These are phyloP conservation scores for Drosophila nr. perissopoda DNA, from an alignment of 2,888 invertebrate species.

Conservation along the genomic window DNA sequence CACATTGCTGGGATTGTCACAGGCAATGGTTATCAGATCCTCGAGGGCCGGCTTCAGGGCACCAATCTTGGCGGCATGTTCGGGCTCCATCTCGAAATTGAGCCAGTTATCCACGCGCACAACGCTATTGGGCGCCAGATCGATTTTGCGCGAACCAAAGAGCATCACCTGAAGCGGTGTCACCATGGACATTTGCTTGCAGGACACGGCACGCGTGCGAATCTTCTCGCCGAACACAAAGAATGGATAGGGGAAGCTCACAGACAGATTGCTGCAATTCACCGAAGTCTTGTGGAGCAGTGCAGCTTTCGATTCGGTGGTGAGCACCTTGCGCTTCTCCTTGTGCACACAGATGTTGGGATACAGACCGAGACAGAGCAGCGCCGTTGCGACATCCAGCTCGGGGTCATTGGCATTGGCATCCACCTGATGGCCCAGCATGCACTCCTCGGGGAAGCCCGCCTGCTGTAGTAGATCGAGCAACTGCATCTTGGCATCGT, in stretches of 20 bases:
- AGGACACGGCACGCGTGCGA: slow-evolving; percentile 96
- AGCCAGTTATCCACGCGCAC: slow-evolving; percentile 97
- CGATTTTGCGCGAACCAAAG: slow-evolving; percentile 93
- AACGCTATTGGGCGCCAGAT: slow-evolving; percentile 87
- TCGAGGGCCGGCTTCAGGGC: slow-evolving; percentile 96
- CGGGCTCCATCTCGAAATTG: slow-evolving; percentile 93
- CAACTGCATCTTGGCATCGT: slow-evolving; percentile 93
- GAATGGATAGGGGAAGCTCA: slow-evolving; percentile 95
- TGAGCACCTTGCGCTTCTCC: slow-evolving; percentile 97
- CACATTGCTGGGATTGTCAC: slow-evolving; percentile 92
- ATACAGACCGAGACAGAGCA: slow-evolving; percentile 96
- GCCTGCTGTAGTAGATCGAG: slow-evolving; percentile 89
- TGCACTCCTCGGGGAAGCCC: slow-evolving; percentile 96
- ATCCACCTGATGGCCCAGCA: slow-evolving; percentile 91
- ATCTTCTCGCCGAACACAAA: slow-evolving; percentile 99
- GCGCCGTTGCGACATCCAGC: slow-evolving; percentile 92
- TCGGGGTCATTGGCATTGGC: slow-evolving; percentile 91
- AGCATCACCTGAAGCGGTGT: slow-evolving; percentile 96
- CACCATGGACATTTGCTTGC: slow-evolving; percentile 98
- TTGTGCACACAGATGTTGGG: slow-evolving; percentile 98
- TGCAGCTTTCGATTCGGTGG: slow-evolving; percentile 97
- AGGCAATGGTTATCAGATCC: slow-evolving; percentile 91
- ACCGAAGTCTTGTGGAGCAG: slow-evolving; percentile 98
- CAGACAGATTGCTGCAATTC: slow-evolving; percentile 93
- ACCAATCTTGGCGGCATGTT: slow-evolving; percentile 91